Evolutionary conservation across 2,113 vertebrate genomes (phyloP), one percentile per base, ranked within the genome.

Genomic region (Orientallactaga bullata): DNA sequence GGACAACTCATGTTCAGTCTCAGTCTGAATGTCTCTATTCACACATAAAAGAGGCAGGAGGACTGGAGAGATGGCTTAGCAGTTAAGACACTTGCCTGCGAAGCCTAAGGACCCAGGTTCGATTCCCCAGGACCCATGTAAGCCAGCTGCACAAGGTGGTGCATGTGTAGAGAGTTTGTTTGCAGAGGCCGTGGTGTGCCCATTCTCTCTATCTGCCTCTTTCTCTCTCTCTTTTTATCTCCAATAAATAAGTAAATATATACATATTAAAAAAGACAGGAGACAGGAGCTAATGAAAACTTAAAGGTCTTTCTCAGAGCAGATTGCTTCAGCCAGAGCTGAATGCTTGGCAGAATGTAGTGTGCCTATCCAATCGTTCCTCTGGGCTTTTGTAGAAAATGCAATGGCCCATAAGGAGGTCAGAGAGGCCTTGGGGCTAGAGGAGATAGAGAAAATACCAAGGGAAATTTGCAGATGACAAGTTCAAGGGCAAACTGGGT

Each of bases 401-500:
- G 65, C 39, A 92, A n/a, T n/a, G 61, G 69, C 74, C 94, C 35
- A 61, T 85, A 89, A 91, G 96, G 85, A 97, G 94, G 95, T 95
- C 95, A 96, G 82, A 94, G 97, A 95, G 88, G 66, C 47, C 88
- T 90, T 42, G 37, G 61, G 85, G 79, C 85, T 88, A 84, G 58
- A 90, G 39, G 90, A 93, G 74, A 94, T 66, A 88, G 71, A 85
- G 78, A 84, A 96, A 95, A 90, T 88, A 86, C 47, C 68, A 82
- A 95, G 88, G 87, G 78, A 80, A 91, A 88, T 90, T 90, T 63
- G 91, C 35, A 83, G 66, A 94, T 76, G 89, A 96, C 65, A 95
- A 83, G 82, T 65, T 78, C 88, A 95, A 94, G 95, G 90, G 66
- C 85, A 94, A 86, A 95, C 21, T 93, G 90, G 95, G 96, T 96